phyloP scores from a whole-genome alignment of 2,113 vertebrate genomes.

The Kryptolebias marmoratus region DNA sequence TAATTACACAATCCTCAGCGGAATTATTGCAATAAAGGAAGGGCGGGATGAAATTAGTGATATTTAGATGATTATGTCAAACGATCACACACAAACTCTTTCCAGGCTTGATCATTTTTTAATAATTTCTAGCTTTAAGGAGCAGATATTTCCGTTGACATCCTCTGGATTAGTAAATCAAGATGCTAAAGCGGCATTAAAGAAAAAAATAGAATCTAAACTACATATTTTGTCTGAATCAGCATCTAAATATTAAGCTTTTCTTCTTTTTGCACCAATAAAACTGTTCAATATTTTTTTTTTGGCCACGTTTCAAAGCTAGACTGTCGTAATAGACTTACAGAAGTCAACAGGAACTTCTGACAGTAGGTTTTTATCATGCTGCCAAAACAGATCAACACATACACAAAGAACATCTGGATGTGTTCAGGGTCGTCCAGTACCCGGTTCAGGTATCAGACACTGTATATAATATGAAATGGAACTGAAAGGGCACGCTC shows the following conservation, averaged over 20 bases:
- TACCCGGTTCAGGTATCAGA: neutral
- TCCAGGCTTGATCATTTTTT: constrained; percentile 34
- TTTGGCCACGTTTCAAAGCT: neutral
- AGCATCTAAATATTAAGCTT: too few species aligned
- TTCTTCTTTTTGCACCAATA: neutral
- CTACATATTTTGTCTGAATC: too few species aligned
- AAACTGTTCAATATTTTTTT: neutral
- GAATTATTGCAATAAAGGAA: constrained; percentile 30
- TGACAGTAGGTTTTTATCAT: neutral
- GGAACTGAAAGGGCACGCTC: too few species aligned
- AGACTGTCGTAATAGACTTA: neutral
- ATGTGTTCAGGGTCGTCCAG: neutral
- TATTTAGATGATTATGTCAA: constrained; percentile 39
- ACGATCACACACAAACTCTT: constrained; percentile 39
- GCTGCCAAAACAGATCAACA: neutral
- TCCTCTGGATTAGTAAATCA: neutral
- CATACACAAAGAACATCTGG: neutral
- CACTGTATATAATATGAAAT: too few species aligned
- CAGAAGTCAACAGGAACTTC: neutral
- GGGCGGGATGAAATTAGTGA: constrained; percentile 36
- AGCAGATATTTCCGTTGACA: constrained; percentile 1
- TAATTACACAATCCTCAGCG: constrained; percentile 59
- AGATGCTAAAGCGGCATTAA: neutral
- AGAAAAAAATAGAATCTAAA: too few species aligned
- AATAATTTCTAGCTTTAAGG: constrained; percentile 23